Conservation (phyloP, 1,140 invertebrate genomes). For the Frieseomelitta varia region DNA sequence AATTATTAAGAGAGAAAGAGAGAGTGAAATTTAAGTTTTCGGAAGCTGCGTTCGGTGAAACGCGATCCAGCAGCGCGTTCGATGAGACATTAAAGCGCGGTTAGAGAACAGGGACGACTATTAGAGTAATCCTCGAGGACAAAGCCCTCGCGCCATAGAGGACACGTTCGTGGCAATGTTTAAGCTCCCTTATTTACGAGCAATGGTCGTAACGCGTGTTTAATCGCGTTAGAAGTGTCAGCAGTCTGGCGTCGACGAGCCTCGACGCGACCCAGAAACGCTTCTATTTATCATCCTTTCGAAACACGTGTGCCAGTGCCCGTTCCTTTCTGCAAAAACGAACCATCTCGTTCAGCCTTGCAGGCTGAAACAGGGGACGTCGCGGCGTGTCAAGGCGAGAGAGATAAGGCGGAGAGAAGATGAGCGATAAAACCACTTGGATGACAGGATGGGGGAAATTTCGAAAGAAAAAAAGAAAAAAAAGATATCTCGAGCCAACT, state of each 20-base stretch:
- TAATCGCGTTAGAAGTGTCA: slow-evolving; percentile 44
- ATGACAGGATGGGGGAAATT: neutral
- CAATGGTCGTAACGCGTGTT: slow-evolving; percentile 19
- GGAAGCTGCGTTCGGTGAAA: too few species aligned
- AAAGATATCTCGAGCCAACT: neutral
- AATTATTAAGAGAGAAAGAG: too few species aligned
- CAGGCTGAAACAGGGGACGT: neutral
- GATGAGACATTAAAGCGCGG: neutral
- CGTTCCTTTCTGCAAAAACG: neutral
- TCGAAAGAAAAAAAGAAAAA: neutral
- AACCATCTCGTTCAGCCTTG: neutral
- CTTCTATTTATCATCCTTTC: slow-evolving; percentile 35
- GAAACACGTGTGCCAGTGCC: too few species aligned
- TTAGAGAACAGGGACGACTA: neutral
- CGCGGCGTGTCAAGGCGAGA: too few species aligned
- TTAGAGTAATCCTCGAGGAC: neutral
- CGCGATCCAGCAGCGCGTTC: too few species aligned
- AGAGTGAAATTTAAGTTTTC: too few species aligned
- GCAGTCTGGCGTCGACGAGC: slow-evolving; percentile 19
- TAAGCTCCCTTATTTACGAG: slow-evolving; percentile 18
- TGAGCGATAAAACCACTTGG: neutral
- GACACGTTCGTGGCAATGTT: neutral
- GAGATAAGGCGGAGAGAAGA: neutral
- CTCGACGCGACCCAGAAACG: slow-evolving; percentile 35
- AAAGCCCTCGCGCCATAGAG: neutral